These are phyloP conservation scores for Odontocolon sp. DNA, from an alignment of 2,888 invertebrate genomes.

Conservation along the genomic window DNA sequence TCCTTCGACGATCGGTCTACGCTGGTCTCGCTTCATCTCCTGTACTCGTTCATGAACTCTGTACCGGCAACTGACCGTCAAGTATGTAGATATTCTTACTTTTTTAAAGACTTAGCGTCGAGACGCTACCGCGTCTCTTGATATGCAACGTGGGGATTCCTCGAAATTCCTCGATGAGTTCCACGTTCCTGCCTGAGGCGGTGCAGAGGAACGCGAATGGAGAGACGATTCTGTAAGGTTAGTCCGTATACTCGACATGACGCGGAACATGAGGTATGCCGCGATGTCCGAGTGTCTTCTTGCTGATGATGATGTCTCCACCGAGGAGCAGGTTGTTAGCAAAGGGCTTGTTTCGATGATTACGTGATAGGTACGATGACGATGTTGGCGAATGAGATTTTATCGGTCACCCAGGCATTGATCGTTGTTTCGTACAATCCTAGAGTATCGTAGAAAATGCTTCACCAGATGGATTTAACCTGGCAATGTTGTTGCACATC, in stretches of 20 bases:
- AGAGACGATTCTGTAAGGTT: background rate
- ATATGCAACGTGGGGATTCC: conserved; percentile 42
- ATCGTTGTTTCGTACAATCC: no score
- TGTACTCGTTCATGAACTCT: conserved; percentile 37
- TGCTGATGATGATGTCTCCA: conserved; percentile 15
- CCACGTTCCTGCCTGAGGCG: conserved; percentile 31
- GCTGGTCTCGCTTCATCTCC: conserved; percentile 30
- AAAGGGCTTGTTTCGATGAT: background rate
- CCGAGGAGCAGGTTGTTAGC: background rate
- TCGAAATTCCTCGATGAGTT: conserved; percentile 55
- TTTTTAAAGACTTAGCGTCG: no score
- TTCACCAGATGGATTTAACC: conserved; percentile 43
- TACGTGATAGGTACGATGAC: background rate
- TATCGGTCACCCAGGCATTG: no score
- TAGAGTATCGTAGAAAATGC: no score
- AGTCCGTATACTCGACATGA: conserved; percentile 30
- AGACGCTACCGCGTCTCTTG: conserved; percentile 1
- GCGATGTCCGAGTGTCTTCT: conserved; percentile 22
- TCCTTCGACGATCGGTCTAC: conserved; percentile 26
- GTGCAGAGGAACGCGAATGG: conserved; percentile 13
- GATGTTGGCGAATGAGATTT: no score
- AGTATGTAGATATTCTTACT: conserved; percentile 41
- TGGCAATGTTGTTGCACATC: conserved; percentile 24
- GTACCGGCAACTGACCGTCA: conserved; percentile 26
- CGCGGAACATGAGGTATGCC: conserved; percentile 22